Evolutionary conservation across 2,797 vertebrate species (phyloP).

Genomic region (Epinephelus malabaricus): DNA sequence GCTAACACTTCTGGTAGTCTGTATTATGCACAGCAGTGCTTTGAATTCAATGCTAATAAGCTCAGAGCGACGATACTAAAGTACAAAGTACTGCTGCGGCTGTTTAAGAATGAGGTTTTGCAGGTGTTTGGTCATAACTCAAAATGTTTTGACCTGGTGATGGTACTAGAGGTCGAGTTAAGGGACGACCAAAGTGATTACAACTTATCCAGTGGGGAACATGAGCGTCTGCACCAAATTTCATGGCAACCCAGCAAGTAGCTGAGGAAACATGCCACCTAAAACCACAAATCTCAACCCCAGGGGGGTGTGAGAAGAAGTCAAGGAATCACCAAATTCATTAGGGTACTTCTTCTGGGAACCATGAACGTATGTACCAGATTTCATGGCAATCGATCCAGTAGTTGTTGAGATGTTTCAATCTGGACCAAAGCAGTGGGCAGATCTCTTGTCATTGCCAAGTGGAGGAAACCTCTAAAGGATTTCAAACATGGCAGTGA

Average conservation of each 20-base stretch:
- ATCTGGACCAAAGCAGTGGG: neutral
- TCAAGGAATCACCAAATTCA: neutral
- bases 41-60: too few relatives aligned
- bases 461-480: neutral
- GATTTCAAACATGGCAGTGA: neutral
- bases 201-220: neutral
- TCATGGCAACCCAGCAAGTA: neutral
- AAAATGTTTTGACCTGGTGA: neutral
- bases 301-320: neutral
- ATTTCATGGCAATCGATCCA: neutral
- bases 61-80: too few relatives aligned
- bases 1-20: too few relatives aligned
- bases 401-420: neutral
- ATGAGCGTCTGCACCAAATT: neutral
- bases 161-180: neutral
- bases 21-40: too few relatives aligned
- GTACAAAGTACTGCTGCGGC: too few relatives aligned
- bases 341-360: neutral
- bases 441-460: neutral
- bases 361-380: neutral
- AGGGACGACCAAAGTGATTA: slow-evolving; percentile 4
- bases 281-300: neutral
- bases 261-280: slow-evolving; percentile 1
- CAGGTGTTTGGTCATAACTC: too few relatives aligned
- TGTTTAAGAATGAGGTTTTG: too few relatives aligned